Conservation (phyloP, 2,888 invertebrate genomes). For the Tipula unca region DNA sequence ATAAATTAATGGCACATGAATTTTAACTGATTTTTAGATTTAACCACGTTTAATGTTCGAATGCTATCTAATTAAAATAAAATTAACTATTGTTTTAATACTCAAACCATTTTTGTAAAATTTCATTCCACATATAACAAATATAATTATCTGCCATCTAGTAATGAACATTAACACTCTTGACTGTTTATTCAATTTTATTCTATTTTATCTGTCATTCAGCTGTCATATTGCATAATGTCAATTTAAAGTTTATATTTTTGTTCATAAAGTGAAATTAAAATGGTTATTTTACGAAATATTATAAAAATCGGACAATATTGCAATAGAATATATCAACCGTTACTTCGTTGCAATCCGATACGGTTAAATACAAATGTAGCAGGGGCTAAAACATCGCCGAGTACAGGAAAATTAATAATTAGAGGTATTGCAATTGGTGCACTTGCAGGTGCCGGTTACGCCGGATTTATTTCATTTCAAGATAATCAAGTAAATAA, state of each 20-base stretch:
- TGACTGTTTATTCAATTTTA: not conserved
- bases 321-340: not conserved
- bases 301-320: not conserved
- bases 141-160: not conserved
- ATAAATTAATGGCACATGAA: no score
- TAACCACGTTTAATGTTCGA: not conserved
- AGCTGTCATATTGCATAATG: conserved; percentile 2
- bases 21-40: not conserved
- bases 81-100: not conserved
- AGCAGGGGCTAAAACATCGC: not conserved
- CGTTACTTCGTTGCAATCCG: not conserved
- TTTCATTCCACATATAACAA: not conserved
- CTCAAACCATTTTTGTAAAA: not conserved
- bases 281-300: not conserved
- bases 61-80: not conserved
- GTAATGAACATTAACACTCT: not conserved
- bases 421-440: not conserved
- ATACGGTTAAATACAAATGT: not conserved
- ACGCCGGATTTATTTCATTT: not conserved
- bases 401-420: not conserved
- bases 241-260: not conserved
- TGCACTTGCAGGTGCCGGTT: not conserved
- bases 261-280: not conserved
- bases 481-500: not conserved
- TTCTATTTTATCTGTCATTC: not conserved